These are phyloP conservation scores for Sus cebifrons DNA, from an alignment of 2,797 vertebrate species.

Conservation along the genomic window DNA sequence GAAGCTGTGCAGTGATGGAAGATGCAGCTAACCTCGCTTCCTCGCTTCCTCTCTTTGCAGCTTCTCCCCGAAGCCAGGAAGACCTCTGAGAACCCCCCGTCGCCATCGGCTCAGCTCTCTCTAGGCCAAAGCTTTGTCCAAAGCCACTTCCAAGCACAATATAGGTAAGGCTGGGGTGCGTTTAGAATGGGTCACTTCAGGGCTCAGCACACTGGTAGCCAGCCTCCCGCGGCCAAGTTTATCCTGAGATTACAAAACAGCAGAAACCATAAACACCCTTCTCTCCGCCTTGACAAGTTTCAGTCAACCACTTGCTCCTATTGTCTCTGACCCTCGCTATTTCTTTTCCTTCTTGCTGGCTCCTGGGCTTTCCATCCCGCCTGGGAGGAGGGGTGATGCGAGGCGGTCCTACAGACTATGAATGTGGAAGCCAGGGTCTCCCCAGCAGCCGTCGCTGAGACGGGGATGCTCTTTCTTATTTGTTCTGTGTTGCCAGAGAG, in stretches of 20 bases:
- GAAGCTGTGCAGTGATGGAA: neutral
- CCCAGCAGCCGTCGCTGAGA: neutral
- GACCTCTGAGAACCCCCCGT: slow-evolving; percentile 80
- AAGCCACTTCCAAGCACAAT: slow-evolving; percentile 98
- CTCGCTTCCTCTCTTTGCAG: slow-evolving; percentile 87
- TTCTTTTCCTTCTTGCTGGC: neutral
- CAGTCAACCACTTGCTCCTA: neutral
- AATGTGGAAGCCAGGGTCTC: neutral
- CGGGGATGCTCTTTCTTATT: neutral
- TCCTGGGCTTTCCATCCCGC: neutral
- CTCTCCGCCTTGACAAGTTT: neutral
- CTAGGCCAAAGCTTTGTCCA: slow-evolving; percentile 95
- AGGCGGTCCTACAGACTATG: neutral
- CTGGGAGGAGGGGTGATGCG: neutral
- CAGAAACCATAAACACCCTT: neutral
- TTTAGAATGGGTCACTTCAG: neutral
- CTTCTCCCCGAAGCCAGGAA: slow-evolving; percentile 86
- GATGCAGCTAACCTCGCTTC: neutral
- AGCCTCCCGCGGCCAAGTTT: neutral
- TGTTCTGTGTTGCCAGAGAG: neutral
- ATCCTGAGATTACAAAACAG: neutral
- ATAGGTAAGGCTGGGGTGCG: slow-evolving; percentile 92
- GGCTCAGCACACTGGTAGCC: neutral
- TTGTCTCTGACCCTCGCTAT: neutral
- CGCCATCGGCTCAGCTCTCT: slow-evolving; percentile 80